Evolutionary conservation across 2,113 vertebrate genomes (phyloP).

Genomic region (Orycteropus afer): DNA sequence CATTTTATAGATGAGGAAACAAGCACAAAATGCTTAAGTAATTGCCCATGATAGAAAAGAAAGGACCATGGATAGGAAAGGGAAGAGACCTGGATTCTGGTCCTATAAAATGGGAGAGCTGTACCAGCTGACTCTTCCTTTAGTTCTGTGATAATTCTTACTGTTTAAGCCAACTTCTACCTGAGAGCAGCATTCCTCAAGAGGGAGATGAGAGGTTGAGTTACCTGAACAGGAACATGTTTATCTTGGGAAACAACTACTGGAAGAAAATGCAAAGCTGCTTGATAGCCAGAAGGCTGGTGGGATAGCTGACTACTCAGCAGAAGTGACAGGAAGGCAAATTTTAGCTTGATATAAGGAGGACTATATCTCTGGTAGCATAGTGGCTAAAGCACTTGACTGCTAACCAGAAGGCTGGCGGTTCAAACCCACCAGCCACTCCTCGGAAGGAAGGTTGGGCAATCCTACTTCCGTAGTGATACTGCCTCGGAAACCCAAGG

Average conservation of each 20-base stretch:
- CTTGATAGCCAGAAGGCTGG: not conserved
- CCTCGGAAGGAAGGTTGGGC: no score
- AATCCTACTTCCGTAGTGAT: no score
- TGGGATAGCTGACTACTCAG: not conserved
- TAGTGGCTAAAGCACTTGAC: no score
- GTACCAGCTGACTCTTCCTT: not conserved
- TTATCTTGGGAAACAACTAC: constrained; percentile 7
- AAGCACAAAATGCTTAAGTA: not conserved
- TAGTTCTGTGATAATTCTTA: not conserved
- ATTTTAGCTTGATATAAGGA: not conserved
- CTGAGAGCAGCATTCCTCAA: not conserved
- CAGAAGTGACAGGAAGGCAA: not conserved
- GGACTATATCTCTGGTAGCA: no score
- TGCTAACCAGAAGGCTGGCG: no score
- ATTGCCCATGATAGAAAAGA: not conserved
- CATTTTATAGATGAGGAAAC: not conserved
- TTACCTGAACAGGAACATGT: not conserved
- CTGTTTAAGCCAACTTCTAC: not conserved
- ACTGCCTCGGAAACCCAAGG: no score
- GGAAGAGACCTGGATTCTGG: not conserved
- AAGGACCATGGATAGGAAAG: not conserved
- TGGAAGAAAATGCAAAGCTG: not conserved
- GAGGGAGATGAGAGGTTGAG: not conserved
- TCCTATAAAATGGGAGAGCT: not conserved
- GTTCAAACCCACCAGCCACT: no score